A percentile compares a stretch with the other conserved stretches of the same genome.
Evolutionary conservation across 2,888 invertebrate genomes (phyloP).

Genomic region (Eilema caniola): DNA sequence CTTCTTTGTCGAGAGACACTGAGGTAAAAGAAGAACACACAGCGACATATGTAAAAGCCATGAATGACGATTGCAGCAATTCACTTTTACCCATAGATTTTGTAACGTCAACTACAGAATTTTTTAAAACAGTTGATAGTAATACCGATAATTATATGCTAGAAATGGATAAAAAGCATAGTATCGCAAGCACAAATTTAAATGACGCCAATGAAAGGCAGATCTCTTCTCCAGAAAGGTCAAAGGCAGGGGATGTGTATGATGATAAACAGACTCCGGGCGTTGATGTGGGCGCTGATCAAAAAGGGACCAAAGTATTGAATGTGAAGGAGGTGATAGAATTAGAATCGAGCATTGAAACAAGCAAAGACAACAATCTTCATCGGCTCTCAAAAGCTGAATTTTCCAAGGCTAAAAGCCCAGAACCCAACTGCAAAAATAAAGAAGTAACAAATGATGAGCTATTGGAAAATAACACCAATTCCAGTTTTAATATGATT

Average conservation of each 20-base stretch:
- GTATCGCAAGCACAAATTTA: background rate
- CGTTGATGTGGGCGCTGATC: background rate
- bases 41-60: background rate
- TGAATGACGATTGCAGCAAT: conserved; percentile 7
- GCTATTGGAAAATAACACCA: too few relatives aligned
- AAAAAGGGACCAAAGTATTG: background rate
- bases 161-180: conserved; percentile 7
- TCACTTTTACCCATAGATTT: conserved; percentile 17
- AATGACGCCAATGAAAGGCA: background rate
- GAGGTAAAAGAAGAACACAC: background rate
- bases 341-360: background rate
- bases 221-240: background rate
- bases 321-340: background rate
- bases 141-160: background rate
- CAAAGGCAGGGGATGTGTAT: too few relatives aligned
- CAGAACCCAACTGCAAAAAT: background rate
- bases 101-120: background rate
- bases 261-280: background rate
- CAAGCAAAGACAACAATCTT: background rate
- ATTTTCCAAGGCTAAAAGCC: background rate
- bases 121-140: conserved; percentile 2
- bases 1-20: background rate
- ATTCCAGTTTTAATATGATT: background rate
- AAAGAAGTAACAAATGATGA: background rate
- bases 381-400: background rate